A percentile compares a stretch with the other conserved stretches of the same genome.
These are phyloP conservation scores for Ooceraea biroi DNA, from an alignment of 1,140 invertebrate genomes.

Conservation along the genomic window DNA sequence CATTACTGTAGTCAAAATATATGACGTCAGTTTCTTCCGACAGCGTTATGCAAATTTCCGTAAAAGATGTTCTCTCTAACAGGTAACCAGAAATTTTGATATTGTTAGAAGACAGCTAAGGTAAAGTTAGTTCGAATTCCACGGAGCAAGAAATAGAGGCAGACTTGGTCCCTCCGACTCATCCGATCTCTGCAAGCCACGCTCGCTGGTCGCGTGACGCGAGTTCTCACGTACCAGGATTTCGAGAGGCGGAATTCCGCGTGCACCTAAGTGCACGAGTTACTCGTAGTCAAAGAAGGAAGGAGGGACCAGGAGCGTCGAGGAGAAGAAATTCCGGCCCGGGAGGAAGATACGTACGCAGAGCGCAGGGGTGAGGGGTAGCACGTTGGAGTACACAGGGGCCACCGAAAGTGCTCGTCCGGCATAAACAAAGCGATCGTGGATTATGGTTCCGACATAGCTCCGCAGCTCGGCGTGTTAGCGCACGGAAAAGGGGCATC, in stretches of 20 bases:
- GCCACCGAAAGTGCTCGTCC: conserved; percentile 74
- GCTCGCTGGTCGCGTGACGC: conserved; percentile 55
- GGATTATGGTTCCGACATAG: conserved; percentile 63
- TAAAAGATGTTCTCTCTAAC: too few species aligned
- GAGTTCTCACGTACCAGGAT: conserved; percentile 75
- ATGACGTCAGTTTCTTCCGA: too few species aligned
- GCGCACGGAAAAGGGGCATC: conserved; percentile 32
- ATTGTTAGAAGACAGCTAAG: neutral
- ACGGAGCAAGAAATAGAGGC: neutral
- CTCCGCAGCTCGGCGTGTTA: conserved; percentile 19
- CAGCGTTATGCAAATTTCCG: too few species aligned
- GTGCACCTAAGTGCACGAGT: conserved; percentile 73
- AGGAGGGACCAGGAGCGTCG: neutral
- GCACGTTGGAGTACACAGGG: conserved; percentile 49
- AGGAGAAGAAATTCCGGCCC: neutral
- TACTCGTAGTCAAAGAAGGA: conserved; percentile 62
- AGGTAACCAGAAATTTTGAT: neutral
- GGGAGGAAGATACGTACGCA: conserved; percentile 50
- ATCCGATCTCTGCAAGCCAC: conserved; percentile 7
- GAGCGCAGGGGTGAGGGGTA: neutral
- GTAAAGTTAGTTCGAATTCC: neutral
- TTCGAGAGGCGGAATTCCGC: conserved; percentile 75
- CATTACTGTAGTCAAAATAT: too few species aligned
- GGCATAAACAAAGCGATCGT: conserved; percentile 74
- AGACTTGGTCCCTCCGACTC: neutral